These are phyloP conservation scores for Drosophila putrida DNA, from an alignment of 2,888 invertebrate genomes.

Conservation along the genomic window DNA sequence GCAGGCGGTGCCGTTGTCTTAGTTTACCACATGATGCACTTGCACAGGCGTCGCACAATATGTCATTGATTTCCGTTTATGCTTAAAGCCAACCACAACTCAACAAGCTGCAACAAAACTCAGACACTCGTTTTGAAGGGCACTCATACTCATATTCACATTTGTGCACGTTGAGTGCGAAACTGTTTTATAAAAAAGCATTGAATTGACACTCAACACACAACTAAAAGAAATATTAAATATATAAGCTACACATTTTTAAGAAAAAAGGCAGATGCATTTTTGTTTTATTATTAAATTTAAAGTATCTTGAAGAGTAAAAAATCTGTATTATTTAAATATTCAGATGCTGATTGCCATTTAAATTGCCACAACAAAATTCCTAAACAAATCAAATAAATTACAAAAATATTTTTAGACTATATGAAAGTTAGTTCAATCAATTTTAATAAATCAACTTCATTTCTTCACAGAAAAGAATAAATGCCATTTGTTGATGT, in stretches of 20 bases:
- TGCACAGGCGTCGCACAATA: constrained; percentile 58
- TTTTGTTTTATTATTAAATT: not conserved
- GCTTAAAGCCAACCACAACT: constrained; percentile 54
- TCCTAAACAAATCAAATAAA: no score
- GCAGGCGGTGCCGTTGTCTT: constrained; percentile 52
- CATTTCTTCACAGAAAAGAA: no score
- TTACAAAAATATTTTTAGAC: no score
- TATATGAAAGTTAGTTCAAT: no score
- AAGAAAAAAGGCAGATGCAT: not conserved
- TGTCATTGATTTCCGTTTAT: constrained; percentile 74
- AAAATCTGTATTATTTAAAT: no score
- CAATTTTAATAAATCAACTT: no score
- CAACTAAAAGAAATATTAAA: not conserved
- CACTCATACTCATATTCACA: constrained; percentile 17
- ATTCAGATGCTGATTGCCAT: no score
- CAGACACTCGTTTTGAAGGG: constrained; percentile 13
- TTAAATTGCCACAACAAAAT: no score
- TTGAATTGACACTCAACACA: constrained; percentile 28
- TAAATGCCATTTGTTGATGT: no score
- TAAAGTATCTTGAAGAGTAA: not conserved
- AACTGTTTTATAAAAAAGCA: constrained; percentile 22
- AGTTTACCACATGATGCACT: constrained; percentile 70
- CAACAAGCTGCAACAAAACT: not conserved
- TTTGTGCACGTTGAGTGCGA: constrained; percentile 14
- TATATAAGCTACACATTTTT: not conserved